Base-by-base conservation (phyloP, 92 coral and sea anemone genomes). In the Parazoanthus atlanticus region DNA sequence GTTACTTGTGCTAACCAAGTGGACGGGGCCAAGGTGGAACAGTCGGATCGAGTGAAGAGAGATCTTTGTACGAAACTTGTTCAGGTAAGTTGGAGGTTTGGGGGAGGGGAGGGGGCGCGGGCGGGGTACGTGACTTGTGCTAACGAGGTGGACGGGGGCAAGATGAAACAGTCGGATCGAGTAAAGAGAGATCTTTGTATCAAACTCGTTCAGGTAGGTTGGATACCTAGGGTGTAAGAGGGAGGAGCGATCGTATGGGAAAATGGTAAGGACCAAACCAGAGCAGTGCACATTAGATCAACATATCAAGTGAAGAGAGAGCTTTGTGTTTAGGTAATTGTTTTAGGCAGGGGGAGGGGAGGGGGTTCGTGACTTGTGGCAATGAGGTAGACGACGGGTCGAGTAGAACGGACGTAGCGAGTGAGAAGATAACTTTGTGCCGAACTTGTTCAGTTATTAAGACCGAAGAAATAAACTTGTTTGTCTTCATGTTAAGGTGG, bases 151-250 rank as follows among this genome's bases (percentile, higher is more conserved):
- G 89, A 74, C 29, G 89, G 82, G 13, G 80, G 54, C 32, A 85
- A 83, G 77, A 28, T 84, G 32, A 81, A 56, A 17, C 86, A 78
- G 90, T 69, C 90, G n/a, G 21, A 81, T 54, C 79, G 33, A 75
- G 88, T 90, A 34, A 93, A 95, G 80, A 86, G 92, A 36, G 87
- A 72, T 8, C 88, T 93, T 30, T 88, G 91, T 89, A 71, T 74
- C 73, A 93, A 81, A 76, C 96, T 93, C 29, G 73, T 95, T 65
- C 88, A 92, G 94, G 96, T 95, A 93, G 26, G 30, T 66, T 33
- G 29, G 41, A 15, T 2, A n/a, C 54, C 32, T 19, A 2, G 73
- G 30, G 31, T 7, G 23, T 28, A 8, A 11, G 79, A 16, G 47
- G 29, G 21, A 6, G 13, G 15, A 7, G 30, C 0, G 10, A 16